Base-by-base conservation (phyloP, 1,140 invertebrate species). In the Drosophila saltans region DNA sequence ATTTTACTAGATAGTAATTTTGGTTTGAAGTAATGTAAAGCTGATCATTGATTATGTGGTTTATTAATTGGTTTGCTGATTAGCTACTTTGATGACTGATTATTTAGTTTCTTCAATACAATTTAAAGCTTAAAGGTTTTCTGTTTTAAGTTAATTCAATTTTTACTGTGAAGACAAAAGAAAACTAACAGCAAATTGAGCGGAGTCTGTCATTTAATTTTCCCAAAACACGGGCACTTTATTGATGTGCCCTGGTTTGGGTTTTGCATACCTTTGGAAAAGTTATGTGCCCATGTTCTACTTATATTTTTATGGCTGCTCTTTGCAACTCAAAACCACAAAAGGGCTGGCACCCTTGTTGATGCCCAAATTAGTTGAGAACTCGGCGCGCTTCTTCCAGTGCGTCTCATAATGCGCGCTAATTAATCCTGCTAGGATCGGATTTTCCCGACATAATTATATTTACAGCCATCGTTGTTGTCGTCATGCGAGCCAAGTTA, bases 371-470 rank as follows among this genome's bases (percentile, higher is more conserved):
- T 70, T 81, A 83, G 75, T 67, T 55, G 69, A 78, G 68, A 72
- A 74, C 68, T 56, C 61, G 55, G 75, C 80, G 72, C 69, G 69
- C 75, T 84, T 55, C 72, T 64, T 70, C 70, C 45, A 66, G 74
- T 73, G 81, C 78, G 75, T 84, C 75, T 79, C 78, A 84, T 91
- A 91, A 91, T 91, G 86, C 81, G 76, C 90, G 79, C 90, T 91
- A 91, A 91, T 91, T 91, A 91, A 91, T 91, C 90, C 90, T 71
- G 78, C 81, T 82, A 89, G 90, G 90, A 90, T 91, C 90, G 83
- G 86, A 90, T 91, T 91, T 86, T 91, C 69, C 77, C 78, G 77
- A 80, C 89, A 75, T 91, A 91, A 91, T 91, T 91, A 91, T 91
- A 91, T 91, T 91, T 89, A 89, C 83, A 82, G 75, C 81, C 81